Conservation (phyloP, 2,888 invertebrate genomes). For the Beris chalybata region DNA sequence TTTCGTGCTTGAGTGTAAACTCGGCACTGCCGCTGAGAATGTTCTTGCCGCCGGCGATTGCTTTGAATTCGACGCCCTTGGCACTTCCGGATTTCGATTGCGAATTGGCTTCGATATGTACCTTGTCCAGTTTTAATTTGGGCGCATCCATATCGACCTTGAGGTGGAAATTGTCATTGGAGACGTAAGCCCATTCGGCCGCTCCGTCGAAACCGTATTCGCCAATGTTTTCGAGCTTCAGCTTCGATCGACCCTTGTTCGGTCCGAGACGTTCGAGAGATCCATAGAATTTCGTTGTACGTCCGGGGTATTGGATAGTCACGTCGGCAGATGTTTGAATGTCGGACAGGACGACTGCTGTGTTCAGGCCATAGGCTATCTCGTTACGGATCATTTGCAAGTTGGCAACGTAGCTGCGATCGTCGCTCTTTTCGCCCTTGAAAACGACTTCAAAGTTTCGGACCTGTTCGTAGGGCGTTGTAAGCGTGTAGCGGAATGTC, state of each 20-base stretch:
- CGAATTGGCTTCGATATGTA: constrained; percentile 66
- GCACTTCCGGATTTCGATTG: constrained; percentile 60
- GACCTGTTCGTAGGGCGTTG: constrained; percentile 58
- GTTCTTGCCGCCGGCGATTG: constrained; percentile 64
- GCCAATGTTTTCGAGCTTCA: constrained; percentile 60
- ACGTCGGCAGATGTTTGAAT: constrained; percentile 62
- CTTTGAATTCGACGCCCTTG: constrained; percentile 66
- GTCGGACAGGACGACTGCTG: constrained; percentile 60
- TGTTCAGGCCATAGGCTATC: constrained; percentile 61
- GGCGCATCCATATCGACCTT: constrained; percentile 66
- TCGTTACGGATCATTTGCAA: constrained; percentile 61
- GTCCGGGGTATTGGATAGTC: constrained; percentile 60
- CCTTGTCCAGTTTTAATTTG: constrained; percentile 66
- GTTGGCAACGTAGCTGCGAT: constrained; percentile 54
- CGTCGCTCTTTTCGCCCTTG: constrained; percentile 47
- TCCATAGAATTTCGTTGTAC: constrained; percentile 48
- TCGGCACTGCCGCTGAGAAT: constrained; percentile 71
- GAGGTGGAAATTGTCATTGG: constrained; percentile 67
- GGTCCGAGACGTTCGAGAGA: constrained; percentile 57
- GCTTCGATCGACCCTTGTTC: constrained; percentile 62
- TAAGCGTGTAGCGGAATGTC: constrained; percentile 55
- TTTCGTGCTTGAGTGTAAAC: constrained; percentile 67
- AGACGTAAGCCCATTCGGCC: constrained; percentile 61
- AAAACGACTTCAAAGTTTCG: constrained; percentile 60
- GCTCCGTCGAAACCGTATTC: constrained; percentile 61